Base-by-base conservation (phyloP, 2,113 vertebrate species). In the Anolis sagrei region DNA sequence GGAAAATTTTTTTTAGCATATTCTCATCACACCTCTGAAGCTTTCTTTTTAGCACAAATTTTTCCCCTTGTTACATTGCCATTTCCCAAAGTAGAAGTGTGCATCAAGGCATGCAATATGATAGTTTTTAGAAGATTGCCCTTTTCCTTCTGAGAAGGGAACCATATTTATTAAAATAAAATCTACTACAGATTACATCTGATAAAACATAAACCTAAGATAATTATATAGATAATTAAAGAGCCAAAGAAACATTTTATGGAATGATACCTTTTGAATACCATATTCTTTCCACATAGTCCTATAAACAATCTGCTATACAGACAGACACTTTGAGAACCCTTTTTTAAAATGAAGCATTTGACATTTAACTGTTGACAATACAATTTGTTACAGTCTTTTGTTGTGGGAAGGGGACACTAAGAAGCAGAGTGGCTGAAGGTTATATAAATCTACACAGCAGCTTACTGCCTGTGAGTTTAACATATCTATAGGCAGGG, bases 301-400 rank as follows among this genome's bases (percentile, higher is more conserved):
- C 72, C 75, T 25, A 49, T 25, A 77, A 90, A 66, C 78, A 75
- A 14, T 61, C 84, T 91, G 48, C 76, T 79, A 83, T 14, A 2
- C 11, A 81, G 84, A 66, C 10, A 89, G 25, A 68, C 75, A 74
- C n/a, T 62, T 48, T 29, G 36, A 13, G 25, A 16, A 34, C 18
- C 10, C 18, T 70, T 70, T 25, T 68, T 6, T 1, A 29, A 73
- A 86, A 18, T 83, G 4, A 1, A 86, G 27, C 14, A 83, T 25
- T 39, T 95, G 88, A 69, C 58, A 94, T 91, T 87, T 92, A 29
- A 90, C 39, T 85, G 82, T 51, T 88, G 83, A 86, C 86, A 94
- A 76, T 79, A 91, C 10, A 84, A 80, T 0, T 0, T 77, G 54
- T 86, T 86, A 88, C 11, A 19, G 54, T 23, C 1, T 49, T 76